Conservation (phyloP, 2,113 vertebrate species). For the Catharus bicknelli region DNA sequence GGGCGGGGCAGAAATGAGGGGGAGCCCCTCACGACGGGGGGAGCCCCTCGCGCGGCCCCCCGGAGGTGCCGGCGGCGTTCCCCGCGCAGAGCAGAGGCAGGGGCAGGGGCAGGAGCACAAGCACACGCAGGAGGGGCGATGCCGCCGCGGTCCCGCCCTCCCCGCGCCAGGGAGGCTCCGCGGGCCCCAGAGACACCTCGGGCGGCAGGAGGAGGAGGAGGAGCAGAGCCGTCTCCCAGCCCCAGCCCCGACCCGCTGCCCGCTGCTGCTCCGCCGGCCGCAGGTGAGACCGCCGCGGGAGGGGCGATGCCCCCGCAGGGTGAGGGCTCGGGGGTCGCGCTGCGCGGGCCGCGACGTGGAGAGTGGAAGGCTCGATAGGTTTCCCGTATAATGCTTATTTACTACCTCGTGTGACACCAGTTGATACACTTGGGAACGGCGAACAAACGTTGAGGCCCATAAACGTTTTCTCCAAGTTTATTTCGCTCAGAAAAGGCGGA, state of each 20-base stretch:
- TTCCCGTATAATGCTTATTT: rapidly evolving
- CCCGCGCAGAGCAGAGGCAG: not conserved
- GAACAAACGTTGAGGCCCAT: rapidly evolving
- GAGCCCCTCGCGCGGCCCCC: not conserved
- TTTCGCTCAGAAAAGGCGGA: not conserved
- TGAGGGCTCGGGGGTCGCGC: not conserved
- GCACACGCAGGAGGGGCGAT: not conserved
- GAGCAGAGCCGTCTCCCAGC: not conserved
- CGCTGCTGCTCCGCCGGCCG: not conserved
- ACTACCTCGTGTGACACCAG: rapidly evolving
- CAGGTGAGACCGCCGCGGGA: not conserved
- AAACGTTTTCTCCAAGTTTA: not conserved
- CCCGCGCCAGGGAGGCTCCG: not conserved
- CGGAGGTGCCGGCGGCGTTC: not conserved
- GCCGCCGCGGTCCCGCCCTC: not conserved
- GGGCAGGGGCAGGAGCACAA: no score
- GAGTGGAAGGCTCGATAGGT: not conserved
- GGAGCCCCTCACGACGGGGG: not conserved
- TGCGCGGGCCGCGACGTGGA: rapidly evolving
- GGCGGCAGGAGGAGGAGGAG: not conserved
- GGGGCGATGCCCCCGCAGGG: not conserved
- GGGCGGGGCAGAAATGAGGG: not conserved
- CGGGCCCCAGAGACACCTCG: not conserved
- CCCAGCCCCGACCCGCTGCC: not conserved
- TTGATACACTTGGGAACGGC: not conserved